Evolutionary conservation across 2,113 vertebrate genomes (phyloP).

Genomic region (Macrotis lagotis): DNA sequence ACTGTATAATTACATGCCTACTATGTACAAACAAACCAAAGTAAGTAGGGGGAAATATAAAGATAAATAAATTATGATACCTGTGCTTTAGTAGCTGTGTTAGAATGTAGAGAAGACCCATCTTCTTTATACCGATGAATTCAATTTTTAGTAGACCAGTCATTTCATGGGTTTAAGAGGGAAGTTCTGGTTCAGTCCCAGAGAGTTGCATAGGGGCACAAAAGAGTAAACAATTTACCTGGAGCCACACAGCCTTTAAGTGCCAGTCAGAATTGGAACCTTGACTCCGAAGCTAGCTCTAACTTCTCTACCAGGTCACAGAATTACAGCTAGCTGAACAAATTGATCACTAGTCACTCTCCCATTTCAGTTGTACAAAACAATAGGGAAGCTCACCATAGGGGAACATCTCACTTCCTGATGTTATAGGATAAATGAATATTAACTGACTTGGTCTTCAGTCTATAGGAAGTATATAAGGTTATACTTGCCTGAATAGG

Average conservation of each 20-base stretch:
- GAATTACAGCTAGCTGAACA: neutral
- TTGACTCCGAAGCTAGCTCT: neutral
- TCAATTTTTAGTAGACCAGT: neutral
- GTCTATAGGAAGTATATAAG: conserved; percentile 42
- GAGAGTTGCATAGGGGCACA: neutral
- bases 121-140: neutral
- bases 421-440: conserved; percentile 16
- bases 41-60: neutral
- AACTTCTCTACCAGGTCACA: neutral
- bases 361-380: neutral
- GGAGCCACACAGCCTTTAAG: neutral
- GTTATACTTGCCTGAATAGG: conserved; percentile 49
- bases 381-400: neutral
- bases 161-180: neutral
- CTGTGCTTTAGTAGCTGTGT: neutral
- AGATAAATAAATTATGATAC: neutral
- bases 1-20: neutral
- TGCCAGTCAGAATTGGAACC: neutral
- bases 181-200: neutral
- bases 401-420: conserved; percentile 1
- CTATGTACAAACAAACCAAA: neutral
- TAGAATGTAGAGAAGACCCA: neutral
- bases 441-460: conserved; percentile 50
- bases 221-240: neutral
- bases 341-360: neutral